phyloP scores from a whole-genome alignment of 2,113 vertebrate genomes.

The Dipodomys ordii region DNA sequence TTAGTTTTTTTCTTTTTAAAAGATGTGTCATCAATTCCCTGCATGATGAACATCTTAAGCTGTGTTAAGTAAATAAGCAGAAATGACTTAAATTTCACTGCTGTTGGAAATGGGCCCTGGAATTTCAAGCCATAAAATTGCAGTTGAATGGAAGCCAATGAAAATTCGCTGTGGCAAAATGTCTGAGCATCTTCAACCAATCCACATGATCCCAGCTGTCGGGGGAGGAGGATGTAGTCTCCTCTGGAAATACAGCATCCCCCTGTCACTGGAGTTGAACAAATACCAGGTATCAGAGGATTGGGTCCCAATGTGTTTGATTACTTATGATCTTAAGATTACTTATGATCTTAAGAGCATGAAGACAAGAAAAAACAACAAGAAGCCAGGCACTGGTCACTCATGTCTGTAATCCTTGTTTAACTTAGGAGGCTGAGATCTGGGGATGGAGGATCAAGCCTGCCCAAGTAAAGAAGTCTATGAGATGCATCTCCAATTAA shows the following conservation, averaged over 20 bases:
- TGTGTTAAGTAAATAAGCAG: background rate
- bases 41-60: background rate
- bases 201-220: background rate
- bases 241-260: background rate
- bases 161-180: background rate
- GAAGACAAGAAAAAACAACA: too few species aligned
- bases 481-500: too few species aligned
- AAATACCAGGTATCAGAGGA: background rate
- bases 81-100: constrained; percentile 20
- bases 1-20: too few species aligned
- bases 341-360: constrained; percentile 11
- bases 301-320: background rate
- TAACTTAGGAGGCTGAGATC: too few species aligned
- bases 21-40: background rate
- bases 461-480: too few species aligned
- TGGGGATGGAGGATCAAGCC: too few species aligned
- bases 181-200: background rate
- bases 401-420: too few species aligned
- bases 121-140: constrained; percentile 17
- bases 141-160: constrained; percentile 2
- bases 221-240: background rate
- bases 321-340: constrained; percentile 28
- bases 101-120: background rate
- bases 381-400: too few species aligned
- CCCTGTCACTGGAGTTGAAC: rapidly evolving